Base-by-base conservation (phyloP, 2,888 invertebrate genomes). In the Caenorhabditis zanzibari region DNA sequence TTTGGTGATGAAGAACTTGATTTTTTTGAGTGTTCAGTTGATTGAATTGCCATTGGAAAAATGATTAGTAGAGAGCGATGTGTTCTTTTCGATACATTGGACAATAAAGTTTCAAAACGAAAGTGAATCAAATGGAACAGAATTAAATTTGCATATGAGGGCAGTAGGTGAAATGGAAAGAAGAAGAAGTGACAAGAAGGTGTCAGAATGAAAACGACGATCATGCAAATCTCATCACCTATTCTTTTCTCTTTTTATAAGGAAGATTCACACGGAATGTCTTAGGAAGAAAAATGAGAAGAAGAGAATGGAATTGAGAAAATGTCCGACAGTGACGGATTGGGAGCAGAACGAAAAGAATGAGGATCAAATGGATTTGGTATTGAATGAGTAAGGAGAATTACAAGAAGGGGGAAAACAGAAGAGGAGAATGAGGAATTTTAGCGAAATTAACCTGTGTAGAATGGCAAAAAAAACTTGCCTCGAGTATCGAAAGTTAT, bases 141-240 rank as follows among this genome's bases (percentile, higher is more conserved):
- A 26, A 26, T 26, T 54, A 10, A 54, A 77, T 77, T 77, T 77
- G 77, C 69, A 77, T 77, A 63, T 77, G 69, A 71, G 77, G 77
- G 77, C 77, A 71, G 54, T 54, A 52, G 76, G 76, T 73, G 63
- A 49, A 63, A 52, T 47, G 26, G 52, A 52, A 52, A 24, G 32
- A 64, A 54, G 49, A 64, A 54, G 49, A 75, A 66, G 58, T 68
- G 75, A 66, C 44, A 58, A 59, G 58, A 58, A 58, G 56, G 47
- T 58, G 71, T 26, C 26, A 58, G 19, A 44, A 58, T 22, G 22
- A 7, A 41, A 26, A 58, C 56, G 58, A 58, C 44, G 47, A 68
- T 68, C 76, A 66, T 64, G 75, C 75, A 69, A 69, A 71, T 77
- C 77, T 77, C 77, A 77, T 71, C 77, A 77, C 71, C 47, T 56